Base-by-base conservation (phyloP, 2,888 invertebrate species). In the Stenodema calcarata region DNA sequence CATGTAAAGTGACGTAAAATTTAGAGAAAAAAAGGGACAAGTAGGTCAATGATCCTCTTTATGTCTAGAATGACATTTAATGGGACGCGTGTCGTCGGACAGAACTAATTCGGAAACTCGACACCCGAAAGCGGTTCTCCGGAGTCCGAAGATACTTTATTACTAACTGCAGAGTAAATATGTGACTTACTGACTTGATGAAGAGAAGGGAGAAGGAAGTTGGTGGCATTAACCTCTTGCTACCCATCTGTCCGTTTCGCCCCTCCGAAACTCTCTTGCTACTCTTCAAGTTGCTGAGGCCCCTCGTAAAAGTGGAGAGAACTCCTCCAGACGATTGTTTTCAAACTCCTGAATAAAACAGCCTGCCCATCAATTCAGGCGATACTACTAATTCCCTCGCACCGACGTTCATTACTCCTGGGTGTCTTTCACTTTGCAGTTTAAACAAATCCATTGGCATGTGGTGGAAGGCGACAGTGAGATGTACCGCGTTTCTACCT, bases 181-280 rank as follows among this genome's bases (percentile, higher is more conserved):
- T 73, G 41, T 35, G 41, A 73, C 73, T 73, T 73, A 73, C 30
- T 28, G 28, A 30, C 73, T 73, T 73, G 73, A 73, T 73, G 73
- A 35, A 12, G 73, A 28, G 18, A 11, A 11, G 16, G 3, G 54
- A 54, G 18, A 54, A 4, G n/a, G 35, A 41, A 30, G 35, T 30
- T 23, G 62, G 18, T 23, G 62, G 23, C 62, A 28, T 35, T 73
- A 73, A 35, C 73, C 73, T 18, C 73, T 73, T 73, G 41, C 35
- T 2, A 73, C 73, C 41, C 73, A 73, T 73, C 73, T 73, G 73
- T 73, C 73, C 73, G 73, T 73, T 50, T 7, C 35, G 73, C 73
- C 54, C 16, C 73, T 73, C 73, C 23, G 0, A 30, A 73, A 35
- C 73, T 73, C 73, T 69, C 41, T 11, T 41, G 35, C 73, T 41